Evolutionary conservation across 2,797 vertebrate genomes (phyloP).

Genomic region (Gouania willdenowi): DNA sequence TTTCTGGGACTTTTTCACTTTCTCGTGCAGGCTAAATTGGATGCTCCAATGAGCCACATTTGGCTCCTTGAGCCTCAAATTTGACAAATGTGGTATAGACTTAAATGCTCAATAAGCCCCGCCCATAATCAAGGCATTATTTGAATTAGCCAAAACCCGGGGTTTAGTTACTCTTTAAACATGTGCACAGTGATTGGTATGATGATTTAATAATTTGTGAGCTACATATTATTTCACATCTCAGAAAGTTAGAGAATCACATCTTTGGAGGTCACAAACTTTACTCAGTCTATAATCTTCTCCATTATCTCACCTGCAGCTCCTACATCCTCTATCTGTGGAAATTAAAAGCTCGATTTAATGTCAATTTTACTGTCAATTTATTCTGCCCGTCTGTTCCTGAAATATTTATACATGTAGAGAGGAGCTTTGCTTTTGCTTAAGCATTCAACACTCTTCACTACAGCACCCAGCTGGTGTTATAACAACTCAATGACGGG

Average conservation of each 20-base stretch:
- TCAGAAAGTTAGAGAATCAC: constrained; percentile 41
- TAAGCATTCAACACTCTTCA: constrained; percentile 54
- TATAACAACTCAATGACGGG: constrained; percentile 56
- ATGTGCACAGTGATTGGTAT: not conserved
- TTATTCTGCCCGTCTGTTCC: constrained; percentile 66
- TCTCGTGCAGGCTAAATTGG: too few relatives aligned
- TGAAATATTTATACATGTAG: constrained; percentile 75
- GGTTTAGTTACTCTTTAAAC: too few relatives aligned
- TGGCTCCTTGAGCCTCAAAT: too few relatives aligned
- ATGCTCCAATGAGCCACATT: too few relatives aligned
- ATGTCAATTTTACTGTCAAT: constrained; percentile 77
- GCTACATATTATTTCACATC: constrained; percentile 19
- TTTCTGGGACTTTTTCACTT: too few relatives aligned
- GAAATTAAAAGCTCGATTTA: constrained; percentile 72
- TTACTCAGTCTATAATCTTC: constrained; percentile 22
- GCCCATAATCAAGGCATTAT: too few relatives aligned
- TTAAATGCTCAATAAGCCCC: not conserved
- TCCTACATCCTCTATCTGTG: constrained; percentile 47
- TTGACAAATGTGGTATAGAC: not conserved
- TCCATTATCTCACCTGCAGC: constrained; percentile 43
- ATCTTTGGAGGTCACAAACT: constrained; percentile 46
- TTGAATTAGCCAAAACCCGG: too few relatives aligned
- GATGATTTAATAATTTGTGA: constrained; percentile 2
- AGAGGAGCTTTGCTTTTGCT: constrained; percentile 60
- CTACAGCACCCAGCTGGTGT: constrained; percentile 57